Evolutionary conservation across 2,888 invertebrate genomes (phyloP), one percentile per base, ranked within the genome.

Genomic region (Ophioninae sp.): DNA sequence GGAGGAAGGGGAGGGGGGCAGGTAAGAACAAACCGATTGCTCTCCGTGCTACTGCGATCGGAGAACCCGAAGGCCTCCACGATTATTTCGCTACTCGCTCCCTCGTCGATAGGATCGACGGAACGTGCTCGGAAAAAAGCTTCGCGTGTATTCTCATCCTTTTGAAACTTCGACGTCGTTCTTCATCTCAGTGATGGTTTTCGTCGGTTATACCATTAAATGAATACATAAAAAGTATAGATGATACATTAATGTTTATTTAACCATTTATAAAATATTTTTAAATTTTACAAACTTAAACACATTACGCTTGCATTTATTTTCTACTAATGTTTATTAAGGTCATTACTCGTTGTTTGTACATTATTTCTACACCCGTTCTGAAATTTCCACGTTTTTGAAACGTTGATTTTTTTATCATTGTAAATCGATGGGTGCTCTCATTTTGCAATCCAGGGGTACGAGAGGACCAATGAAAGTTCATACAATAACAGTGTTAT

Each of bases 21-120:
- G 62, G 69, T 41, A 50, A 61, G 50, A 44, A 50, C 30, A 39
- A 56, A 37, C 50, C 50, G 69, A 62, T 61, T 50, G 50, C 23
- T 61, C n/a, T 17, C 20, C 76, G 50, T 17, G 50, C 50, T 65
- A 44, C 79, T 59, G 73, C 23, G 13, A 50, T 50, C 50, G 13
- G 50, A 70, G 70, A 6, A 50, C 13, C n/a, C 44, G 69, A 44
- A 30, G 39, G 61, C 30, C 67, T 41, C 59, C 23, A 50, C 13
- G 50, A 65, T 73, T 79, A 84, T 77, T 84, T 82, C 81, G 81
- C 81, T 59, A 65, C 72, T 77, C 61, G 84, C 77, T 82, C 81
- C 79, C 79, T 81, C 64, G 76, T 39, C 84, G 81, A 79, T 57
- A 77, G 69, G 72, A 84, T 82, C 84, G 81, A 76, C 74, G 50